phyloP scores from a whole-genome alignment of 2,797 vertebrate species.

The Fistularia tabacaria region DNA sequence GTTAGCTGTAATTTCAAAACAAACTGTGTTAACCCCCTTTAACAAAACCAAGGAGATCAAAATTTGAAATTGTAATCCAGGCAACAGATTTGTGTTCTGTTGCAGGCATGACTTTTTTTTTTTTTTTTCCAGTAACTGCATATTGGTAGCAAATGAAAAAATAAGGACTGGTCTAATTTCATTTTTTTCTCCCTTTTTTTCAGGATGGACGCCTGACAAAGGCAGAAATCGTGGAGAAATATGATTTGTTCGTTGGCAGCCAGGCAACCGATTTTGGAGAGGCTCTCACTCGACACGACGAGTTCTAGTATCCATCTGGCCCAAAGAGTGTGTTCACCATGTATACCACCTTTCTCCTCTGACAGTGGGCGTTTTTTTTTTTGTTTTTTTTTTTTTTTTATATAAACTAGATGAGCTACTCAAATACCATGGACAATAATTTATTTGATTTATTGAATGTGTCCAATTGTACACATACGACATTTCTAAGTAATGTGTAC shows the following conservation, averaged over 20 bases:
- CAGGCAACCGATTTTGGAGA: slow-evolving; percentile 99
- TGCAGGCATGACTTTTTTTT: no score
- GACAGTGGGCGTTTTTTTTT: slow-evolving; percentile 13
- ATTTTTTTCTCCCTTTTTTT: not conserved
- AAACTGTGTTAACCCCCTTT: no score
- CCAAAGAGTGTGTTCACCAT: slow-evolving; percentile 56
- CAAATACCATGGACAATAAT: slow-evolving; percentile 75
- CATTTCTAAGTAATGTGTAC: slow-evolving; percentile 20
- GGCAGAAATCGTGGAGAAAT: slow-evolving; percentile 94
- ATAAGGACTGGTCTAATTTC: no score
- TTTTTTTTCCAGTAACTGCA: no score
- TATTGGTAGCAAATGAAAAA: no score
- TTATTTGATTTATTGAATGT: slow-evolving; percentile 83
- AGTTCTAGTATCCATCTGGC: slow-evolving; percentile 76
- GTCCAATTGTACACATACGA: slow-evolving; percentile 40
- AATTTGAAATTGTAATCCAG: no score
- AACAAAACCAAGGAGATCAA: no score
- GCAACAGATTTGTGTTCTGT: no score
- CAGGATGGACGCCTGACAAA: slow-evolving; percentile 91
- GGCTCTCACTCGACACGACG: slow-evolving; percentile 92
- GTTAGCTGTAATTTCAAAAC: no score
- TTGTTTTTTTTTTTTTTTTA: not conserved
- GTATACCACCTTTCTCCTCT: slow-evolving; percentile 24
- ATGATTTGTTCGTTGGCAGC: slow-evolving; percentile 96
- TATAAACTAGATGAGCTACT: slow-evolving; percentile 38